phyloP scores from a whole-genome alignment of 2,113 vertebrate genomes.

The Corythornis cristatus region DNA sequence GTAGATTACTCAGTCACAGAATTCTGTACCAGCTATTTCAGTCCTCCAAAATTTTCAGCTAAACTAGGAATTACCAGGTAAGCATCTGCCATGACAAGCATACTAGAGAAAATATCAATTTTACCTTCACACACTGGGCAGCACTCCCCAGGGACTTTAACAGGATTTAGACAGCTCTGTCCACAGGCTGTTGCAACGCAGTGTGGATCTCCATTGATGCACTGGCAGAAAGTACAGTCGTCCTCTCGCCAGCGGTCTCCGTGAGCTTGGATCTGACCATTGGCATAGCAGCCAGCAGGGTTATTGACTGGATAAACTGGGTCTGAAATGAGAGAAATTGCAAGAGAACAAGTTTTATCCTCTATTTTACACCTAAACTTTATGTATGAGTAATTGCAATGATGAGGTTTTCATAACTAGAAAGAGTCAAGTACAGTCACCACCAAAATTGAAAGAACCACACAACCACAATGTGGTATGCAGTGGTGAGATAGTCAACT shows the following conservation, averaged over 20 bases:
- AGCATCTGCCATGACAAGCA: not conserved
- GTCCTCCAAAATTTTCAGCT: not conserved
- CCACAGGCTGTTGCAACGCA: conserved; percentile 88
- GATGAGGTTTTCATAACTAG: not conserved
- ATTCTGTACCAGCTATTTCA: not conserved
- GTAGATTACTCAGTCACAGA: not conserved
- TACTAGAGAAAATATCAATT: accelerated
- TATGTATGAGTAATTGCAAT: not conserved
- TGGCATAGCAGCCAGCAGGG: conserved; percentile 89
- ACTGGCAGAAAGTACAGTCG: conserved; percentile 91
- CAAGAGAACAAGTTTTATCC: not conserved
- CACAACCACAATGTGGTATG: not conserved
- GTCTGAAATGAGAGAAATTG: conserved; percentile 71
- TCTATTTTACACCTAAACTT: not conserved
- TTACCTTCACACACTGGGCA: conserved; percentile 90
- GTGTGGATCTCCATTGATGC: conserved; percentile 84
- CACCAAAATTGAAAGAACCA: not conserved
- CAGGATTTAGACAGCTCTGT: conserved; percentile 87
- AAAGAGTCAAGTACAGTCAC: not conserved
- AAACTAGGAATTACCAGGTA: not conserved
- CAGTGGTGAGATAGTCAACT: not conserved
- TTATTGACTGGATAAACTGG: conserved; percentile 83
- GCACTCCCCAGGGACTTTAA: conserved; percentile 90
- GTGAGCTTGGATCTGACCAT: conserved; percentile 86
- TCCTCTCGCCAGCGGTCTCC: conserved; percentile 92